Evolutionary conservation across 2,113 vertebrate species (phyloP), one percentile per base, ranked within the genome.

Genomic region (Lates calcarifer): DNA sequence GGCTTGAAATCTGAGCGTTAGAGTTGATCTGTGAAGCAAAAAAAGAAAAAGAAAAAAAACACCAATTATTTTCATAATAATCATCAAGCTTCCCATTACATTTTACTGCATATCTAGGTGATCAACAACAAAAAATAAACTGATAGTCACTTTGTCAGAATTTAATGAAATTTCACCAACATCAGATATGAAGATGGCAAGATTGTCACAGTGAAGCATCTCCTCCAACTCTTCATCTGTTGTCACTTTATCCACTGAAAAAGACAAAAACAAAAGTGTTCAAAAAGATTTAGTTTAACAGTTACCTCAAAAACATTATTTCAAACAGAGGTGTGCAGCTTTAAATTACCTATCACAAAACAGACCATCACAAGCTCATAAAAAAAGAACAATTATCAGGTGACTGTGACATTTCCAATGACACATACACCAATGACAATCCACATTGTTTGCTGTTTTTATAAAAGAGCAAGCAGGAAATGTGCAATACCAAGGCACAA

Each of bases 171-270:
- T 15, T 41, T 37, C 22, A 95, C 96, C 29, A 83, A 98, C 97
- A 58, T 97, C 95, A 0, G 95, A 96, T 55, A 95, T 96, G 89
- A 99, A 99, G 77, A 98, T 92, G 5, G 96, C 82, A 6, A 96
- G 95, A 82, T 95, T 96, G 45, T 96, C 95, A 3, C 91, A 94
- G 77, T 96, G 96, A 77, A 99, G 86, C 96, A 98, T 96, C n/a
- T 96, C 96, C 77, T 99, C 98, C 87, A 98, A 90, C 80, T 97
- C 96, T 3, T 96, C 96, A 5, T 96, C 95, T 0, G 97, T 97
- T n/a, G 95, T 96, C 45, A 90, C 92, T 89, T 94, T 96, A 31
- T 97, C 96, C 83, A 97, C 98, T 99, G 85, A 39, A 77, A 81
- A 8, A 62, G 11, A 77, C 18, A 83, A 37, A 35, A 47, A 0